These are phyloP conservation scores for Mellivora capensis DNA, from an alignment of 2,113 vertebrate genomes.

Conservation along the genomic window DNA sequence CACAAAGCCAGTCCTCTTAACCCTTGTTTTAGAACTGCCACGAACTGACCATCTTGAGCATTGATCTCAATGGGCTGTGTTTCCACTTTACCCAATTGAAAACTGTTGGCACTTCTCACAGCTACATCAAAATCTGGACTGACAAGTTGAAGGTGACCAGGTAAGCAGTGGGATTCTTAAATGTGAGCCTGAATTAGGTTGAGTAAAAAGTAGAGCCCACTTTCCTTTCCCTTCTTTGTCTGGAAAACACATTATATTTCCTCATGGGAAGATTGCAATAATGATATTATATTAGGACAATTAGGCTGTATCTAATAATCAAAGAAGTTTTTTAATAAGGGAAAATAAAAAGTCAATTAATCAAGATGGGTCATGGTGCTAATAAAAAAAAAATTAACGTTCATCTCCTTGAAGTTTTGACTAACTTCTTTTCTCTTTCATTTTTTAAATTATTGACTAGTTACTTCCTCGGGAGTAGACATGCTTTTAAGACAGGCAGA, in stretches of 20 bases:
- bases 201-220: not conserved
- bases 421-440: not conserved
- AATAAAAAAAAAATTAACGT: not conserved
- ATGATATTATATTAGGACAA: not conserved
- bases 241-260: not conserved
- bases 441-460: not conserved
- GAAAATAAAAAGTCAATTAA: not conserved
- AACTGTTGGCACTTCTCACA: not conserved
- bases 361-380: not conserved
- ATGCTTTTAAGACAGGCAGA: not conserved
- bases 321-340: not conserved
- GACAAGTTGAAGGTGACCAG: not conserved
- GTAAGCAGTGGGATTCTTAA: not conserved
- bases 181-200: not conserved
- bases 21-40: not conserved
- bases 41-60: not conserved
- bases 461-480: not conserved
- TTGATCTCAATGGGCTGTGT: not conserved
- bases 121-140: not conserved
- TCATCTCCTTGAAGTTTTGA: not conserved
- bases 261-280: not conserved
- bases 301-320: not conserved
- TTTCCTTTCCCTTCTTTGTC: not conserved
- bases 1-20: not conserved
- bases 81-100: not conserved